These are phyloP conservation scores for Drosophila pruinosa DNA, from an alignment of 1,140 invertebrate genomes.

Conservation along the genomic window DNA sequence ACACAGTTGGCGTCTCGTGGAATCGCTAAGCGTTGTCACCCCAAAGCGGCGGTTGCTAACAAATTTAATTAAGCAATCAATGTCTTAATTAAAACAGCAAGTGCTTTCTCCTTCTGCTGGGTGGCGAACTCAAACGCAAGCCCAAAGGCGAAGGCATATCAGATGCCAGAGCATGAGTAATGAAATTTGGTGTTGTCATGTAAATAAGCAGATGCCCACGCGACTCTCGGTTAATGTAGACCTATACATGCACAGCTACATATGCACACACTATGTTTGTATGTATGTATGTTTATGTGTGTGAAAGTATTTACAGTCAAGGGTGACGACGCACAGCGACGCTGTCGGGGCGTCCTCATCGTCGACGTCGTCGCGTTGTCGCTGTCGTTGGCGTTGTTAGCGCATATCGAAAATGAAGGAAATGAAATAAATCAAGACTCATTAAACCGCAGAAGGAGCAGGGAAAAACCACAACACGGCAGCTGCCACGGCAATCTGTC, in stretches of 20 bases:
- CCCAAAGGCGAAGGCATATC: neutral
- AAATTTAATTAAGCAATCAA: slow-evolving; percentile 71
- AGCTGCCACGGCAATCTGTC: slow-evolving; percentile 39
- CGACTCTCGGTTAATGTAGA: neutral
- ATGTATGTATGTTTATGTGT: neutral
- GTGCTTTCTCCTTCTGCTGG: neutral
- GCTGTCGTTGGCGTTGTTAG: slow-evolving; percentile 2
- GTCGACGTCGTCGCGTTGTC: slow-evolving; percentile 4
- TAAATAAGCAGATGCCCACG: slow-evolving; percentile 46
- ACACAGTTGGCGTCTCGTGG: neutral
- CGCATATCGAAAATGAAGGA: slow-evolving; percentile 60
- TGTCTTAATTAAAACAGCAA: slow-evolving; percentile 54
- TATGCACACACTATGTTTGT: neutral
- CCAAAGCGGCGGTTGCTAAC: slow-evolving; percentile 35
- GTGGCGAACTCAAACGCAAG: no score
- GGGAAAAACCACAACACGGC: slow-evolving; percentile 30
- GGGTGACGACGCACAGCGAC: slow-evolving; percentile 31
- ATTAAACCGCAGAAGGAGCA: slow-evolving; percentile 62
- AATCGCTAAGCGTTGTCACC: slow-evolving; percentile 38
- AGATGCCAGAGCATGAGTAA: slow-evolving; percentile 42
- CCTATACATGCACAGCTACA: slow-evolving; percentile 1
- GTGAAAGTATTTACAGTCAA: slow-evolving; percentile 12
- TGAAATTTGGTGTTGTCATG: slow-evolving; percentile 58
- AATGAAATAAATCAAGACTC: slow-evolving; percentile 79
- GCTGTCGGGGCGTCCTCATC: slow-evolving; percentile 5